Percentiles rank a stretch among this genome's conserved stretches.
Conservation (phyloP, 2,797 vertebrate genomes). For the Phalloptychus januarius region DNA sequence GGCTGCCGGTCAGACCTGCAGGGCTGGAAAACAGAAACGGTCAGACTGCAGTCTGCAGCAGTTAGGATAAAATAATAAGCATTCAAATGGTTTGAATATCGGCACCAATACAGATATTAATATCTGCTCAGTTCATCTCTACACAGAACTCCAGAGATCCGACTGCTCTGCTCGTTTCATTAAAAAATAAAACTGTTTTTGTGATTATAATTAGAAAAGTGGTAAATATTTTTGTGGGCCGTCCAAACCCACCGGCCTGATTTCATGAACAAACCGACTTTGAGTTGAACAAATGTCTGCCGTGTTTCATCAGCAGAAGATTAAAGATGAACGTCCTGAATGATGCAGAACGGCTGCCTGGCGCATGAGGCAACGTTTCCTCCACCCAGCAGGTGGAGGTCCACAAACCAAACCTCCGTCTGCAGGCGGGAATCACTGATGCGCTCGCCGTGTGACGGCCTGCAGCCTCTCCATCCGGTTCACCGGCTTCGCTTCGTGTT, state of each 20-base stretch:
- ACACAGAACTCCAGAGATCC: too few species aligned
- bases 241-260: background rate
- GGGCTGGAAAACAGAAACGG: conserved; percentile 55
- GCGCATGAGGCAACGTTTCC: conserved; percentile 34
- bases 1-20: conserved; percentile 84
- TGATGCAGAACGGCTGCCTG: conserved; percentile 25
- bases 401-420: background rate
- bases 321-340: conserved; percentile 19
- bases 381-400: conserved; percentile 25
- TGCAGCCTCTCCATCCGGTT: conserved; percentile 19
- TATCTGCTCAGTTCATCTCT: too few species aligned
- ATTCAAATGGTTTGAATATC: too few species aligned
- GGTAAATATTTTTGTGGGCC: too few species aligned
- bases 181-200: too few species aligned
- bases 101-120: too few species aligned
- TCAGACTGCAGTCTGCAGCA: too few species aligned
- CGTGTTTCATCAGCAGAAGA: conserved; percentile 6
- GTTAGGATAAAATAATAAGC: too few species aligned
- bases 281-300: background rate
- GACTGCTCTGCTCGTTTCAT: too few species aligned
- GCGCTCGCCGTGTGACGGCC: conserved; percentile 27
- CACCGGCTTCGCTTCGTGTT: background rate
- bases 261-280: background rate
- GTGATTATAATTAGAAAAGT: too few species aligned
- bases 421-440: conserved; percentile 32